A percentile compares a stretch with the other conserved stretches of the same genome.
Conservation (phyloP, 2,888 invertebrate species). For the Bunonema sp. region DNA sequence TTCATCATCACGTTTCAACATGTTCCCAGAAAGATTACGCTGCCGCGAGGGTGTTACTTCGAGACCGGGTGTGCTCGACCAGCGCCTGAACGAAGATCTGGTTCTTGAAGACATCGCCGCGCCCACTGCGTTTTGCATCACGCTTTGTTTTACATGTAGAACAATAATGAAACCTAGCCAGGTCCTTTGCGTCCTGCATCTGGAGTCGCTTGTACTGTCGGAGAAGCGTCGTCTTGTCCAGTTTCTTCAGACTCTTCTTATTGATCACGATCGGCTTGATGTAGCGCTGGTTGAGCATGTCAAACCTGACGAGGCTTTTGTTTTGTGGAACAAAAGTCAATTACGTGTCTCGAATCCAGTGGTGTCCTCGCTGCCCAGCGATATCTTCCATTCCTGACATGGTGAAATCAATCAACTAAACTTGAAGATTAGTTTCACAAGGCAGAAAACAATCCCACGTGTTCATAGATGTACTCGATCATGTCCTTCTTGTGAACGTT, state of each 20-base stretch:
- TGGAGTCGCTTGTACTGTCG: slow-evolving; percentile 16
- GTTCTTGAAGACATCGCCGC: slow-evolving; percentile 14
- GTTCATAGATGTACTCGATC: slow-evolving; percentile 68
- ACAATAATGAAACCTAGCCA: slow-evolving; percentile 7
- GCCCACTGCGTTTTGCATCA: slow-evolving; percentile 2
- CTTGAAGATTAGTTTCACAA: background rate
- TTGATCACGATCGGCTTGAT: slow-evolving; percentile 22
- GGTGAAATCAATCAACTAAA: slow-evolving; percentile 27
- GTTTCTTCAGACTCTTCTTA: slow-evolving; percentile 17
- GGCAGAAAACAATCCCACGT: slow-evolving; percentile 6
- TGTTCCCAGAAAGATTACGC: too few relatives aligned
- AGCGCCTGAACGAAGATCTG: slow-evolving; percentile 19
- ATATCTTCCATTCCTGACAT: slow-evolving; percentile 43
- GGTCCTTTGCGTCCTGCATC: slow-evolving; percentile 15
- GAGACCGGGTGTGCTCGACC: slow-evolving; percentile 19
- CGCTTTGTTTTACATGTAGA: background rate
- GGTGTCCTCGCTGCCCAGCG: slow-evolving; percentile 35
- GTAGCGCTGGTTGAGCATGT: slow-evolving; percentile 17
- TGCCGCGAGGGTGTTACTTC: slow-evolving; percentile 16
- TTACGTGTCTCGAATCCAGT: slow-evolving; percentile 33
- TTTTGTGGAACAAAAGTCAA: background rate
- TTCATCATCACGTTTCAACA: too few relatives aligned
- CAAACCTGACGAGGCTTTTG: slow-evolving; percentile 9
- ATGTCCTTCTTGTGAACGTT: slow-evolving; percentile 77
- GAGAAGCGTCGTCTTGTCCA: slow-evolving; percentile 32